Evolutionary conservation across 2,888 invertebrate species (phyloP).

Genomic region (Diloba caeruleocephala): DNA sequence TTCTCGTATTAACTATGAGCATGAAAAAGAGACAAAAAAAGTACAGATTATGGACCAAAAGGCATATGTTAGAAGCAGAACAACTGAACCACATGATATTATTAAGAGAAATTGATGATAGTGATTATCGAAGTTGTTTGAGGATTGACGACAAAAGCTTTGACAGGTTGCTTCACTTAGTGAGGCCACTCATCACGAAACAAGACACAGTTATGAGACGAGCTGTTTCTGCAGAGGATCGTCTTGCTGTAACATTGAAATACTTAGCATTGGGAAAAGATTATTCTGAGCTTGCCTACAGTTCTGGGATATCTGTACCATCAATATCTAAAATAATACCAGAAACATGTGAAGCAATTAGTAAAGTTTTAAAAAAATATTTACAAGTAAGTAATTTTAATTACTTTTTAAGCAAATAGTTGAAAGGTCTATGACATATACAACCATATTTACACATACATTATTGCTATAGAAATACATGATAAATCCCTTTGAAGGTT

Average conservation of each 20-base stretch:
- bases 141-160: slow-evolving; percentile 6
- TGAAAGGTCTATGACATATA: too few relatives aligned
- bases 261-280: slow-evolving; percentile 10
- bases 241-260: slow-evolving; percentile 7
- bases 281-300: slow-evolving; percentile 3
- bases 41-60: slow-evolving; percentile 4
- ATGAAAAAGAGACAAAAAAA: slow-evolving; percentile 1
- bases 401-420: too few relatives aligned
- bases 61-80: background rate
- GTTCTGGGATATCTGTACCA: slow-evolving; percentile 8
- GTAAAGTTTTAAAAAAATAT: slow-evolving; percentile 7
- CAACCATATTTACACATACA: background rate
- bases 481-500: too few relatives aligned
- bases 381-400: slow-evolving; percentile 3
- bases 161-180: slow-evolving; percentile 3
- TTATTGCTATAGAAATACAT: too few relatives aligned
- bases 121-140: slow-evolving; percentile 3
- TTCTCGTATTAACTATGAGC: slow-evolving; percentile 1
- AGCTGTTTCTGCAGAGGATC: slow-evolving; percentile 11
- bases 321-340: slow-evolving; percentile 9
- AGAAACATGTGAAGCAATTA: slow-evolving; percentile 12
- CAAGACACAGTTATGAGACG: slow-evolving; percentile 11
- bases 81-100: slow-evolving; percentile 1
- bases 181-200: slow-evolving; percentile 10
- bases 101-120: slow-evolving; percentile 2